phyloP scores from a whole-genome alignment of 2,888 invertebrate species.

The Acleris laterana region DNA sequence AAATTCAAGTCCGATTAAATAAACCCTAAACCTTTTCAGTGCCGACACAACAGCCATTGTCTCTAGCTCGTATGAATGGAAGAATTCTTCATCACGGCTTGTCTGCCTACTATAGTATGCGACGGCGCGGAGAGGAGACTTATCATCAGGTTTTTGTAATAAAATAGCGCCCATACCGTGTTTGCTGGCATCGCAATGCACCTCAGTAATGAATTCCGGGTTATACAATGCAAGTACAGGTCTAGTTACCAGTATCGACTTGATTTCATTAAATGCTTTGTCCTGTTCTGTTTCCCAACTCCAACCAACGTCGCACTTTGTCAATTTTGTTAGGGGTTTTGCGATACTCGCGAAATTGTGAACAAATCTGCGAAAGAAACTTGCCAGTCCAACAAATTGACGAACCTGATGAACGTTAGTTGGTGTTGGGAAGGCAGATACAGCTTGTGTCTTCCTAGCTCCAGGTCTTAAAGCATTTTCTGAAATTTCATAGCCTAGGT shows the following conservation, averaged over 20 bases:
- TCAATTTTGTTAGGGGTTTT: background rate
- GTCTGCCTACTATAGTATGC: conserved; percentile 2
- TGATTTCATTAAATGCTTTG: background rate
- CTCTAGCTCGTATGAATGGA: conserved; percentile 3
- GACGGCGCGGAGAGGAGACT: background rate
- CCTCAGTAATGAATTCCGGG: no score
- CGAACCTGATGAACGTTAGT: background rate
- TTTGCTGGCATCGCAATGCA: no score
- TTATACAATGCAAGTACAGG: no score
- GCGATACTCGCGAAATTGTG: background rate
- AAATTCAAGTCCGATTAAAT: no score
- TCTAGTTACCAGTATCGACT: no score
- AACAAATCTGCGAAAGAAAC: conserved; percentile 1
- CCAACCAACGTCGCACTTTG: background rate
- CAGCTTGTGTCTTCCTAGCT: background rate
- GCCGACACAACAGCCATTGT: conserved; percentile 1
- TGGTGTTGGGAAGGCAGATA: background rate
- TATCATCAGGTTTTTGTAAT: no score
- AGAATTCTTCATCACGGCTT: background rate
- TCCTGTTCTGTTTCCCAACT: background rate
- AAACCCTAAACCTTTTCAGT: background rate
- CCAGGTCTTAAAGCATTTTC: background rate
- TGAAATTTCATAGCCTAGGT: background rate
- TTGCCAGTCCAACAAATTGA: background rate
- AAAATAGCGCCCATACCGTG: no score